Conservation (phyloP, 2,113 vertebrate species). For the Vidua chalybeata region DNA sequence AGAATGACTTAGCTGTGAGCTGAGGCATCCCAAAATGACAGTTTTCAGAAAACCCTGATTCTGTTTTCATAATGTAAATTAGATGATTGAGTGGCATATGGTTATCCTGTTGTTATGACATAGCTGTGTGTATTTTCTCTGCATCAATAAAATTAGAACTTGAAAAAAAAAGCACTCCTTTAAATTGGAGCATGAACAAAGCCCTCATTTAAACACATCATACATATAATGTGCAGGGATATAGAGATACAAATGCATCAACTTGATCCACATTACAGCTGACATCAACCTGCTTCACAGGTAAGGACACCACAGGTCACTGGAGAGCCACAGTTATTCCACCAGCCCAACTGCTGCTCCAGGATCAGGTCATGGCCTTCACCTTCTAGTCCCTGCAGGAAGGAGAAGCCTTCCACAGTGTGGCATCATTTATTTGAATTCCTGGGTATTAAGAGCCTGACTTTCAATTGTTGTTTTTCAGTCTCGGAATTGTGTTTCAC, state of each 20-base stretch:
- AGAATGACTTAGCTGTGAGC: constrained; percentile 30
- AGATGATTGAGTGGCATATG: constrained; percentile 47
- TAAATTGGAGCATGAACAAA: neutral
- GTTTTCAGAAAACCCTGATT: constrained; percentile 50
- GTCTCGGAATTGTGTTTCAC: neutral
- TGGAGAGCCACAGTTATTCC: neutral
- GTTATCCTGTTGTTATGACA: constrained; percentile 52
- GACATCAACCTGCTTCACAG: neutral
- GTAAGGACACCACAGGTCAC: neutral
- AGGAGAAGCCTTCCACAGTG: neutral
- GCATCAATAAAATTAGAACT: constrained; percentile 46
- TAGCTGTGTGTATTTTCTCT: neutral
- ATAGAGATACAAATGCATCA: neutral
- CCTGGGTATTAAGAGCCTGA: neutral
- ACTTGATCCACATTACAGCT: neutral
- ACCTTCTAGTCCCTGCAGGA: neutral
- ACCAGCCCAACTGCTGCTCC: neutral
- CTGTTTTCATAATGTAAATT: constrained; percentile 61
- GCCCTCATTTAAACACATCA: neutral
- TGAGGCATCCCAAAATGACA: constrained; percentile 36
- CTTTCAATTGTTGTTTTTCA: neutral
- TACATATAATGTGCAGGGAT: neutral
- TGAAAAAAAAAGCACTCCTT: constrained; percentile 28
- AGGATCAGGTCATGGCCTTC: neutral
- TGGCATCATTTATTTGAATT: neutral